Evolutionary conservation across 2,113 vertebrate species (phyloP), one percentile per base, ranked within the genome.

Genomic region (Scophthalmus maximus): DNA sequence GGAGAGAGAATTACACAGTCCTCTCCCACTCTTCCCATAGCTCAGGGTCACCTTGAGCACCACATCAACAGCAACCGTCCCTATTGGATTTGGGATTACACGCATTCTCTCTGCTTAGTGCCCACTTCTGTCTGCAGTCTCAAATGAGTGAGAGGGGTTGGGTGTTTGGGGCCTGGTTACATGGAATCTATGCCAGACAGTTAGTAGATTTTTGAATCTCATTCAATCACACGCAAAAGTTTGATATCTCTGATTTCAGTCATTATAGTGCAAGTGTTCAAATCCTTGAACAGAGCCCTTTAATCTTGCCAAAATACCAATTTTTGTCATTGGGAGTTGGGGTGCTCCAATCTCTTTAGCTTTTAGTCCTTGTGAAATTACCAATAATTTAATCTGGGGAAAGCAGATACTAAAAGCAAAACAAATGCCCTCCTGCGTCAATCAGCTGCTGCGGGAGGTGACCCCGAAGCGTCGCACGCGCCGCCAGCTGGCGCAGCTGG

Each of bases 401-500:
- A 8, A 12, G 20, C 3, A 8, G 5, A 49, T 15, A 22, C 5
- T 1, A 30, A 70, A 59, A 53, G 17, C 12, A 1, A 6, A 68
- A 68, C 36, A 12, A 36, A 68, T 59, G 18, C 18, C 20, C 3
- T 58, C 77, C 52, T 51, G 17, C 50, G 0, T 34, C 38, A 38
- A 14, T 0, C 86, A 98, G 97, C 90, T 99, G 0, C 74, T 98
- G 22, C 94, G 95, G 72, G 96, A 96, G 68, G 89, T 95, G 17
- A 91, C 89, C 1, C 76, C 93, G 23, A 93, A 95, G 51, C 93
- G 95, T 0, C 92, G 93, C 4, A 73, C 91, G 0, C 94, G 97
- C 30, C 95, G 97, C 11, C 95, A 97, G 57, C 95, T 96, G 0
- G 92, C 95, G 7, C 96, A 97, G 57, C 87, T 95, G 55, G 97